Base-by-base conservation (phyloP, 2,113 vertebrate species). In the Vulpes vulpes region DNA sequence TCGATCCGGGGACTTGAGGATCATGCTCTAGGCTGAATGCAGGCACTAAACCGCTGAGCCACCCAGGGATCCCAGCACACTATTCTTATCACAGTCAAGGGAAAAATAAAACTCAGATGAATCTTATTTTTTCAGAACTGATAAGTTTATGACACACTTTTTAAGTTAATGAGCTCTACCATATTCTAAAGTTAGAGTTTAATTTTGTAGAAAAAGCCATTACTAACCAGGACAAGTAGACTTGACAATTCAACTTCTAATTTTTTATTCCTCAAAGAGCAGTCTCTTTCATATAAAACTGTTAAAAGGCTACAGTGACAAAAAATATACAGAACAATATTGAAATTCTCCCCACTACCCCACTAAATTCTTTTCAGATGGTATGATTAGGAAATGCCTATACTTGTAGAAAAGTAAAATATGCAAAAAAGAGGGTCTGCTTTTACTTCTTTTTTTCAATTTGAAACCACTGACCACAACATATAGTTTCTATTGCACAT, bases 81-180 rank as follows among this genome's bases (percentile, higher is more conserved):
- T 57, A 57, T 35, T 81, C 19, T 43, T 2, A 60, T 15, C 25
- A 15, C 3, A 32, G 7, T 5, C 38, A 43, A 83, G 53, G 0
- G 32, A 76, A 96, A 96, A 89, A 32, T 16, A 32, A 73, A 73
- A 51, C 11, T 69, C 17, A 67, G 8, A 43, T 27, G 1, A 67
- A 65, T 51, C 5, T 84, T 35, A 25, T 49, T 64, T 71, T 38
- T 69, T 38, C 59, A 62, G 15, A 81, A 89, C 1, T 71, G 35
- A 84, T 17, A 71, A 76, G 35, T 92, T 86, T 62, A 82, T 74
- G 88, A 27, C 30, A 78, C 0, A 55, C 2, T 60, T 32, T 90
- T 62, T 62, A 79, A 89, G 17, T 85, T 96, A 94, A 81, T 94
- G 83, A 85, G 14, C 7, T 86, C 87, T 9, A 92, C 62, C 14